phyloP scores from a whole-genome alignment of 1,140 invertebrate species.

The Ceratosolen solmsi region DNA sequence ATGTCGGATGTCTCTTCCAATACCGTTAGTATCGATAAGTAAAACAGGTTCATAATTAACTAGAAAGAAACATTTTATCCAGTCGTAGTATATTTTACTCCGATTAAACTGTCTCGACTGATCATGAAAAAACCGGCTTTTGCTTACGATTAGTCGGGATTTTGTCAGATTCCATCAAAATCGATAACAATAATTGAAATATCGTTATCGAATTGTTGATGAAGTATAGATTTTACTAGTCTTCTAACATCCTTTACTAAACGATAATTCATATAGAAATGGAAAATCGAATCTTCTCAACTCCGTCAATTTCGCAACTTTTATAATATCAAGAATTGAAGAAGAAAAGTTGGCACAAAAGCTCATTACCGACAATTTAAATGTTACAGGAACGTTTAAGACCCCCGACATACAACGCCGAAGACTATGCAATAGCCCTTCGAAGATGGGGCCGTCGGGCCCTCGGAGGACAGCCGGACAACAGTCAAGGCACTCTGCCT shows the following conservation, averaged over 20 bases:
- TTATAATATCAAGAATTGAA: too few species aligned
- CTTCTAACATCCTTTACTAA: too few species aligned
- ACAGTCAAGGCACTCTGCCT: slow-evolving; percentile 66
- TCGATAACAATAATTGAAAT: background rate
- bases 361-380: background rate
- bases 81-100: background rate
- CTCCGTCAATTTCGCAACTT: too few species aligned
- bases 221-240: too few species aligned
- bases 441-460: slow-evolving; percentile 83
- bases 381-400: slow-evolving; percentile 82
- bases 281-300: too few species aligned
- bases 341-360: background rate
- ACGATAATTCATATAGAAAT: too few species aligned
- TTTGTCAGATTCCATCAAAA: background rate
- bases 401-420: slow-evolving; percentile 89
- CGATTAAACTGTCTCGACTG: background rate
- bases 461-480: slow-evolving; percentile 60
- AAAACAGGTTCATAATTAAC: background rate
- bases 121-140: background rate
- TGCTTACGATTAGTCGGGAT: background rate
- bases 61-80: background rate
- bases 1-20: background rate
- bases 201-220: too few species aligned
- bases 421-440: slow-evolving; percentile 85
- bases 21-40: background rate